A percentile compares a stretch with the other conserved stretches of the same genome.
phyloP scores from a whole-genome alignment of 2,113 vertebrate species.

The Ceuthmochares aereus region DNA sequence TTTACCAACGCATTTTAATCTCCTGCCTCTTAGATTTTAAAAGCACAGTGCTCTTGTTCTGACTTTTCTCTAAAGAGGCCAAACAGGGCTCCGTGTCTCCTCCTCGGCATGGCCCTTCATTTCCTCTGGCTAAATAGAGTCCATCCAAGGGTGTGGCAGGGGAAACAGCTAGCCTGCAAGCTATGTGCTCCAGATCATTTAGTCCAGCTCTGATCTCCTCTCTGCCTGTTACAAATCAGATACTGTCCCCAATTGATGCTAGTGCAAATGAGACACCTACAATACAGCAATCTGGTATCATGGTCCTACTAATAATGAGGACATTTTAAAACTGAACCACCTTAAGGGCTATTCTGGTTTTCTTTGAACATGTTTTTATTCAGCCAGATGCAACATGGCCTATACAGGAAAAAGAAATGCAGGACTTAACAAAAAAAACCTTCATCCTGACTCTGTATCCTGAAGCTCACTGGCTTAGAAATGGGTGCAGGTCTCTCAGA shows the following conservation, averaged over 20 bases:
- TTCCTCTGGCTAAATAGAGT: not conserved
- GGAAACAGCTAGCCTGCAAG: not conserved
- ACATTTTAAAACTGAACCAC: not conserved
- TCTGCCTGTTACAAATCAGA: not conserved
- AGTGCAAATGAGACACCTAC: not conserved
- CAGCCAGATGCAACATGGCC: not conserved
- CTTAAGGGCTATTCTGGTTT: not conserved
- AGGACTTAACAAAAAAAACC: not conserved
- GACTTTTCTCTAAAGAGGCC: not conserved
- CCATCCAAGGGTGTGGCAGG: rapidly evolving
- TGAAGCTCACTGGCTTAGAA: not conserved
- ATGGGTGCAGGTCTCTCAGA: not conserved
- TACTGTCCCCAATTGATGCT: not conserved
- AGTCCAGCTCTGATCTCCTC: not conserved
- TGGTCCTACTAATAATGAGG: not conserved
- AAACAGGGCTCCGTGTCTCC: rapidly evolving
- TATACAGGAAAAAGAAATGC: not conserved
- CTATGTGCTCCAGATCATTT: not conserved
- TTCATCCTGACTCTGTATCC: not conserved
- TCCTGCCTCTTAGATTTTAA: not conserved
- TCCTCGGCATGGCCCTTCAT: not conserved
- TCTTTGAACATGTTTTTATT: not conserved
- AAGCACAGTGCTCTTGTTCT: not conserved
- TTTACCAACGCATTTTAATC: not conserved
- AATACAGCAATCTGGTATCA: not conserved